These are phyloP conservation scores for Todus mexicanus DNA, from an alignment of 2,797 vertebrate species.

Conservation along the genomic window DNA sequence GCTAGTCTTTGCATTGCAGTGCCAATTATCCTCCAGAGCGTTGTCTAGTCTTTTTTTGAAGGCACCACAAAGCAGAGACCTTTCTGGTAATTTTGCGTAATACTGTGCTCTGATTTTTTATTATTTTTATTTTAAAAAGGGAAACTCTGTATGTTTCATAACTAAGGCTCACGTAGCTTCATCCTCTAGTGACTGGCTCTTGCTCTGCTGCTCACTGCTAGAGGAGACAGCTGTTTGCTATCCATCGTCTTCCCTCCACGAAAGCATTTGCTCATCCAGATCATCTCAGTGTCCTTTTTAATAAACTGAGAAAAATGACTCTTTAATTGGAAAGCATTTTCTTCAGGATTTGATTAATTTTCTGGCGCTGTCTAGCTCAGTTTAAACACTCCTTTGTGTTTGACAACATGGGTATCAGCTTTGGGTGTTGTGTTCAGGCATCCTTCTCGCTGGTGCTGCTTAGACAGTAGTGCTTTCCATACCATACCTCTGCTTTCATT, in stretches of 20 bases:
- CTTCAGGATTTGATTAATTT: not conserved
- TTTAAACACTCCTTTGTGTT: not conserved
- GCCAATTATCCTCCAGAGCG: not conserved
- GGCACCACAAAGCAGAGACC: not conserved
- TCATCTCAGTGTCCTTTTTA: not conserved
- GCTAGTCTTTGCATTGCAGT: not conserved
- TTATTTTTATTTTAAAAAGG: not conserved
- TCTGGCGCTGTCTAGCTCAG: not conserved
- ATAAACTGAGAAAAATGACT: not conserved
- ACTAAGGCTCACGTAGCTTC: not conserved
- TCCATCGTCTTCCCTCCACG: accelerated
- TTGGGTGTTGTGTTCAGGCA: not conserved
- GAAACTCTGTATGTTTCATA: not conserved
- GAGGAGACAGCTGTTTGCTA: not conserved
- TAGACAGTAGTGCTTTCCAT: not conserved
- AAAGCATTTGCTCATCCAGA: not conserved
- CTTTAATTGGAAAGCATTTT: not conserved
- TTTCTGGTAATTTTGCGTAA: not conserved
- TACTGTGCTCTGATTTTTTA: not conserved
- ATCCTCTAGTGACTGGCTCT: not conserved
- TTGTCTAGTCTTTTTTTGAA: not conserved
- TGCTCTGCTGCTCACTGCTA: not conserved
- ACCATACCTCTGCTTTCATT: not conserved
- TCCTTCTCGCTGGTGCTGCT: not conserved
- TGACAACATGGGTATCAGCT: not conserved